These are phyloP conservation scores for Connochaetes taurinus DNA, from an alignment of 2,113 vertebrate genomes.

Conservation along the genomic window DNA sequence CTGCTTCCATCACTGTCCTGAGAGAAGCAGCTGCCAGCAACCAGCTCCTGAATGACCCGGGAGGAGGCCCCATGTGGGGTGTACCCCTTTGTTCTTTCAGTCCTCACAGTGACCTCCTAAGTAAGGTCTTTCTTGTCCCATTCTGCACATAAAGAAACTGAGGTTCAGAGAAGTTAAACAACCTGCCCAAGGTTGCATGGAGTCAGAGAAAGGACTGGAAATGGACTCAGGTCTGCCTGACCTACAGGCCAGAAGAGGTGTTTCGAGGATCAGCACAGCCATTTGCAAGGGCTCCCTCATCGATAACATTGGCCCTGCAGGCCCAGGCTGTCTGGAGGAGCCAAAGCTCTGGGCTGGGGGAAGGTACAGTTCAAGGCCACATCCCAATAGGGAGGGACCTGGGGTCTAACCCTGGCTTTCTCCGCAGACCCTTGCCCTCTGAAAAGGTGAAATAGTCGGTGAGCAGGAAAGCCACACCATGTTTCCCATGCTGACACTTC, in stretches of 20 bases:
- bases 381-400: not conserved
- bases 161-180: not conserved
- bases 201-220: not conserved
- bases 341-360: not conserved
- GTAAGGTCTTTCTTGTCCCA: not conserved
- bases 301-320: not conserved
- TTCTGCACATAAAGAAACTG: not conserved
- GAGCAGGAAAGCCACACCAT: not conserved
- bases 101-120: not conserved
- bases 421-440: not conserved
- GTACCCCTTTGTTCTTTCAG: not conserved
- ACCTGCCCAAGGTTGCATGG: not conserved
- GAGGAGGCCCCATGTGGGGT: rapidly evolving
- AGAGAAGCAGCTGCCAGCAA: not conserved
- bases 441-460: not conserved
- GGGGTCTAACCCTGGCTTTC: not conserved
- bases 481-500: not conserved
- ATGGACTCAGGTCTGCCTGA: not conserved
- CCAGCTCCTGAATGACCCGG: not conserved
- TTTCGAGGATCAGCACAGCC: not conserved
- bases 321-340: not conserved
- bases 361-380: not conserved
- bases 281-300: not conserved
- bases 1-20: not conserved
- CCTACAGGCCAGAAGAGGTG: not conserved